Conservation (phyloP, 2,888 invertebrate species). For the Melieria crassipennis region DNA sequence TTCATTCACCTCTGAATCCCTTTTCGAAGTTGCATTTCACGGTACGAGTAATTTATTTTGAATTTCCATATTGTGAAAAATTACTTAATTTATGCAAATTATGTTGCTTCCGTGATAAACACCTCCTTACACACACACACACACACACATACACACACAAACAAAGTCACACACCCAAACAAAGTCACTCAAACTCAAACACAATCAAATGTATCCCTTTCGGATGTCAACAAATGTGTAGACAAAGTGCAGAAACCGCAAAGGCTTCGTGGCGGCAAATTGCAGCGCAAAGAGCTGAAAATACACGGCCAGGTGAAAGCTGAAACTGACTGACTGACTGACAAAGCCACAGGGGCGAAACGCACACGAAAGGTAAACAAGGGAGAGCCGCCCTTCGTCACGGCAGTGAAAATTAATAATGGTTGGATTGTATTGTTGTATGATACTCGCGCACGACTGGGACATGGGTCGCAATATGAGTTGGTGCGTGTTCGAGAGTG, state of each 20-base stretch:
- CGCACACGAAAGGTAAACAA: constrained; percentile 2
- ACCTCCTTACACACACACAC: background rate
- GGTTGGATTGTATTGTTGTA: background rate
- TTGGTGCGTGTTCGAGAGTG: background rate
- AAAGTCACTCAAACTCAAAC: constrained; percentile 1
- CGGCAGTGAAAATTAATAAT: constrained; percentile 5
- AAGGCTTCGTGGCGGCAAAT: constrained; percentile 7
- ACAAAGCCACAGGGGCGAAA: background rate
- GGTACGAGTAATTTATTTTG: no score
- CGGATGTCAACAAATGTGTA: background rate
- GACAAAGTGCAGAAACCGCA: constrained; percentile 23
- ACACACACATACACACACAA: no score
- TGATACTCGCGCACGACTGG: no score
- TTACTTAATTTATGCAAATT: constrained; percentile 14
- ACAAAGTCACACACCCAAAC: background rate
- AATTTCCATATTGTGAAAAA: background rate
- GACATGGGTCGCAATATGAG: background rate
- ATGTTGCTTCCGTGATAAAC: constrained; percentile 33
- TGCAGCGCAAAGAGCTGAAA: background rate
- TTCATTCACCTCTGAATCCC: no score
- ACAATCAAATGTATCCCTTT: background rate
- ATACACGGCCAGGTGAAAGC: constrained; percentile 32
- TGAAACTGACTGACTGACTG: background rate
- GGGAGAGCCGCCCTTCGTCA: background rate
- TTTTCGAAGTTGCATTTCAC: no score